A percentile compares a stretch with the other conserved stretches of the same genome.
These are phyloP conservation scores for Ptiloglossa arizonensis DNA, from an alignment of 1,140 invertebrate species.

Conservation along the genomic window DNA sequence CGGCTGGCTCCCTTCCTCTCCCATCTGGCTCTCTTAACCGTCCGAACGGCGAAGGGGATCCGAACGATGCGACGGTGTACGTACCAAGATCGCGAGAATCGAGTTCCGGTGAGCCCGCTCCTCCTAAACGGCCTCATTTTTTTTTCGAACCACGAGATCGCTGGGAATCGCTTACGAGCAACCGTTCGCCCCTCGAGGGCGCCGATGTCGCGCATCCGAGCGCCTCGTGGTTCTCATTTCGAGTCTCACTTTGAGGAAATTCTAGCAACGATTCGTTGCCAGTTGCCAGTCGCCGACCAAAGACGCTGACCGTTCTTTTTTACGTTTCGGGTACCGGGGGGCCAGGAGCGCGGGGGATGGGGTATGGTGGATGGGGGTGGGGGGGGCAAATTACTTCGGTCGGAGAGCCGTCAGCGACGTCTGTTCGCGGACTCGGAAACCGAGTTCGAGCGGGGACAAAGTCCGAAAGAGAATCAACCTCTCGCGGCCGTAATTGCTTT, in stretches of 20 bases:
- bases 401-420: conserved; percentile 38
- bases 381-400: conserved; percentile 53
- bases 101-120: conserved; percentile 36
- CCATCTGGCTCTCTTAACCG: conserved; percentile 33
- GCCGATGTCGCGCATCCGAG: conserved; percentile 18
- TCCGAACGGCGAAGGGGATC: not conserved
- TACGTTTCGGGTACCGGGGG: conserved; percentile 6
- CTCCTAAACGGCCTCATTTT: conserved; percentile 34
- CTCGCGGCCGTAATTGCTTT: conserved; percentile 30
- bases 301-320: conserved; percentile 10
- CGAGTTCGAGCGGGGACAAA: conserved; percentile 31
- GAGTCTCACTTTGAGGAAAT: too few relatives aligned
- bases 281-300: too few relatives aligned
- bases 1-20: too few relatives aligned
- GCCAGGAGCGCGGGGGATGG: not conserved
- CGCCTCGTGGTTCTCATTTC: not conserved
- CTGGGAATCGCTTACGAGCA: too few relatives aligned
- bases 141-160: conserved; percentile 5
- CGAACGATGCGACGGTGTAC: not conserved
- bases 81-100: conserved; percentile 38
- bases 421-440: conserved; percentile 37
- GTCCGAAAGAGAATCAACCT: conserved; percentile 29
- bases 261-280: not conserved
- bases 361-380: too few relatives aligned
- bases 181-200: not conserved